These are phyloP conservation scores for Drosophila robusta DNA, from an alignment of 2,888 invertebrate species.

Conservation along the genomic window DNA sequence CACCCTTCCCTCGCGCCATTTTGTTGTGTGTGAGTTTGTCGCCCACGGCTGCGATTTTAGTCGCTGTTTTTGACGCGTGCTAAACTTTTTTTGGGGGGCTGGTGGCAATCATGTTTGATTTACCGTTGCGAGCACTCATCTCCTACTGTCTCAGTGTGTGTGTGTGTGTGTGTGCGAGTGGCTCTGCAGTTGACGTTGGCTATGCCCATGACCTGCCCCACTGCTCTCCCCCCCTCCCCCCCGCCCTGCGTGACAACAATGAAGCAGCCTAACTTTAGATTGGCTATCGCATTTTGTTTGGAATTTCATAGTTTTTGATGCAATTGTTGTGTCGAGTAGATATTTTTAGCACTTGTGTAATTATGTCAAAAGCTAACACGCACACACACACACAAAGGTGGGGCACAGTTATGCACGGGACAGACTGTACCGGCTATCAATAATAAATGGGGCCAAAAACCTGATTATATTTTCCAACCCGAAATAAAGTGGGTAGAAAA, in stretches of 20 bases:
- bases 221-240: background rate
- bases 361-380: conserved; percentile 2
- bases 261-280: conserved; percentile 5
- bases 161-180: conserved; percentile 2
- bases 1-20: background rate
- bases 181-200: conserved; percentile 45
- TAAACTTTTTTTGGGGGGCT: conserved; percentile 10
- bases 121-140: conserved; percentile 32
- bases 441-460: too few species aligned
- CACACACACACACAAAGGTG: too few species aligned
- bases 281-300: conserved; percentile 1
- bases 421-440: too few species aligned
- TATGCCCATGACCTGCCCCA: conserved; percentile 30
- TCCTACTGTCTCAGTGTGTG: background rate
- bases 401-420: background rate
- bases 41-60: conserved; percentile 15
- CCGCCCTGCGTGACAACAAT: background rate
- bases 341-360: conserved; percentile 22
- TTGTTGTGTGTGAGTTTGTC: conserved; percentile 6
- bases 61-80: conserved; percentile 46
- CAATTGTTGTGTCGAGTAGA: conserved; percentile 17
- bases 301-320: conserved; percentile 16
- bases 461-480: too few species aligned
- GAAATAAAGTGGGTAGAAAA: too few species aligned
- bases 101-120: conserved; percentile 47